Conservation (phyloP, 2,113 vertebrate species). For the Rhadina sibilatrix region DNA sequence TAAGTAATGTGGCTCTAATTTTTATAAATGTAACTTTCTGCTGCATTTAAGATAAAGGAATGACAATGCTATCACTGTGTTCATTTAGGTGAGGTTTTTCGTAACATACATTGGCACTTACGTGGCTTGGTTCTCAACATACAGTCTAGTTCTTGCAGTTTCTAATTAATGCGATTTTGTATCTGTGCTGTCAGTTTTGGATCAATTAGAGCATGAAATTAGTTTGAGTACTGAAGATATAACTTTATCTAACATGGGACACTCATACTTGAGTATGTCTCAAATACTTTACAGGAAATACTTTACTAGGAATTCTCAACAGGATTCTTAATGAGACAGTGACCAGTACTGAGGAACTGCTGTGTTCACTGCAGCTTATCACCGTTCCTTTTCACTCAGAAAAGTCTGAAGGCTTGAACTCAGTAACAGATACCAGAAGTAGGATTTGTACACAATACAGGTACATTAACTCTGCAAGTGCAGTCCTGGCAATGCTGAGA, state of each 20-base stretch:
- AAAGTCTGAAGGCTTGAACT: background rate
- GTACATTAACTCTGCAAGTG: background rate
- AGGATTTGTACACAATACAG: background rate
- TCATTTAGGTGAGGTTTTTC: background rate
- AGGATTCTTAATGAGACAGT: background rate
- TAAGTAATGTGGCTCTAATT: conserved; percentile 66
- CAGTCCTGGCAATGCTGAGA: background rate
- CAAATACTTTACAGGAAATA: background rate
- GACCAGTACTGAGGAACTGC: background rate
- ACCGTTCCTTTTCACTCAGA: background rate
- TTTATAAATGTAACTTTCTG: background rate
- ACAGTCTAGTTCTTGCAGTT: background rate
- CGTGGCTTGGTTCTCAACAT: background rate
- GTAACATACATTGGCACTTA: background rate
- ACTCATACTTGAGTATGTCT: background rate
- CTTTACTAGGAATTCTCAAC: background rate
- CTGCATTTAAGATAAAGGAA: background rate
- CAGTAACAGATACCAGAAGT: background rate
- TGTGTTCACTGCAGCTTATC: background rate
- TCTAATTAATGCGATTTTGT: background rate
- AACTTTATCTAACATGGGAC: background rate
- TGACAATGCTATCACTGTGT: background rate
- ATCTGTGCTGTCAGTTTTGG: background rate
- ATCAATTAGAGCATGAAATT: background rate
- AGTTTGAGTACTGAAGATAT: background rate